Evolutionary conservation across 64 coral and sea anemone species (phyloP).

Genomic region (Stichodactyla helianthus): DNA sequence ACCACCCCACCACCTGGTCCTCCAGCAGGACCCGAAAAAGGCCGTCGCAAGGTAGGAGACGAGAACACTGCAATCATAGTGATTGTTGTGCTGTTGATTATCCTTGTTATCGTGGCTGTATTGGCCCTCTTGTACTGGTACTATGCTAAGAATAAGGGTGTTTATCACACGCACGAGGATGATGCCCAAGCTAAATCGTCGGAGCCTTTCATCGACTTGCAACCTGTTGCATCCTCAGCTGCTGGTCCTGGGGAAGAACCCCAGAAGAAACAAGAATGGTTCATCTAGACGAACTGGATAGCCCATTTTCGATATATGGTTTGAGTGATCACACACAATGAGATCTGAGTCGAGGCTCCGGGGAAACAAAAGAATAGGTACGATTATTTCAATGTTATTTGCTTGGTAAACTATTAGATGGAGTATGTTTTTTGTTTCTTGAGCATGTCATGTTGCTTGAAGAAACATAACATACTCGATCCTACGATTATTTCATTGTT

Average conservation of each 20-base stretch:
- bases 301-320: too few relatives aligned
- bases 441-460: too few relatives aligned
- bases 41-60: slow-evolving; percentile 10
- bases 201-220: slow-evolving; percentile 66
- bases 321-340: too few relatives aligned
- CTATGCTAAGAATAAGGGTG: slow-evolving; percentile 79
- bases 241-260: slow-evolving; percentile 26
- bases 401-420: too few relatives aligned
- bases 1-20: neutral
- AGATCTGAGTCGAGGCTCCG: too few relatives aligned
- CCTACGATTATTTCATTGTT: too few relatives aligned
- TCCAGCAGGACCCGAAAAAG: neutral
- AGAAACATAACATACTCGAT: too few relatives aligned
- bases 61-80: slow-evolving; percentile 71
- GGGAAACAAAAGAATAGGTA: too few relatives aligned
- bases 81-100: slow-evolving; percentile 70
- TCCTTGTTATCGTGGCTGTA: slow-evolving; percentile 52
- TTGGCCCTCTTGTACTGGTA: slow-evolving; percentile 78
- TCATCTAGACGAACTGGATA: slow-evolving; percentile 36
- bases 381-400: too few relatives aligned
- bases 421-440: too few relatives aligned
- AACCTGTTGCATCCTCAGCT: slow-evolving; percentile 16
- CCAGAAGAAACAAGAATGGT: slow-evolving; percentile 88
- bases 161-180: slow-evolving; percentile 87
- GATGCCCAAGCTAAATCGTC: slow-evolving; percentile 40